Percentiles rank a stretch among this genome's conserved stretches.
Evolutionary conservation across 2,113 vertebrate genomes (phyloP).

Genomic region (Chinchilla lanigera): DNA sequence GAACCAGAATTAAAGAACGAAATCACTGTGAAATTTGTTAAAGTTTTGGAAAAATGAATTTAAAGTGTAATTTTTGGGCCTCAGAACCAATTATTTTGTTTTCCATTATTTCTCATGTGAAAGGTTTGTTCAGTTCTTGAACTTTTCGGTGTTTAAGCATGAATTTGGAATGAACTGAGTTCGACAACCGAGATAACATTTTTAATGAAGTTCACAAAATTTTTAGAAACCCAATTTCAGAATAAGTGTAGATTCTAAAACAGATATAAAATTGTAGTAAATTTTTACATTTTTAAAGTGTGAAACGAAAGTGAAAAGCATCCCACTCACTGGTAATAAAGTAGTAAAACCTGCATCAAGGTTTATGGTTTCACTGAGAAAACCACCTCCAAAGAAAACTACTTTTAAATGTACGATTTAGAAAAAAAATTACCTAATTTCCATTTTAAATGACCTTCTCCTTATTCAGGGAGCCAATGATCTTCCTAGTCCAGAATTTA

Average conservation of each 20-base stretch:
- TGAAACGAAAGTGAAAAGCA: conserved; percentile 76
- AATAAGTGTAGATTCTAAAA: conserved; percentile 73
- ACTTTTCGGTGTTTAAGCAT: neutral
- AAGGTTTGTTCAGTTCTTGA: neutral
- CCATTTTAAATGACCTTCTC: conserved; percentile 52
- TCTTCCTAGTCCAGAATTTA: conserved; percentile 62
- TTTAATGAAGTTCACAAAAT: conserved; percentile 67
- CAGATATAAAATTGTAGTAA: conserved; percentile 66
- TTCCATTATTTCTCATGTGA: neutral
- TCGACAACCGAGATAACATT: neutral
- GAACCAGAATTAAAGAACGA: neutral
- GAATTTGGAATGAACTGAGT: neutral
- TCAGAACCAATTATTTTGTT: neutral
- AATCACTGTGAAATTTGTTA: neutral
- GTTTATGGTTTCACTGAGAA: conserved; percentile 76
- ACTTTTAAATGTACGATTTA: conserved; percentile 57
- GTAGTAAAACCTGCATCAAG: conserved; percentile 63
- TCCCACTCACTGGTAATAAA: conserved; percentile 19
- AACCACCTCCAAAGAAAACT: conserved; percentile 60
- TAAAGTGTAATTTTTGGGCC: neutral
- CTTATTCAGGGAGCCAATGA: conserved; percentile 9
- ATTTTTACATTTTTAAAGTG: conserved; percentile 67
- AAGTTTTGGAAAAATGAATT: neutral
- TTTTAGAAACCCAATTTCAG: conserved; percentile 67
- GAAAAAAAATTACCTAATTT: conserved; percentile 70